phyloP scores from a whole-genome alignment of 2,888 invertebrate genomes.

The Caenorhabditis sp. region DNA sequence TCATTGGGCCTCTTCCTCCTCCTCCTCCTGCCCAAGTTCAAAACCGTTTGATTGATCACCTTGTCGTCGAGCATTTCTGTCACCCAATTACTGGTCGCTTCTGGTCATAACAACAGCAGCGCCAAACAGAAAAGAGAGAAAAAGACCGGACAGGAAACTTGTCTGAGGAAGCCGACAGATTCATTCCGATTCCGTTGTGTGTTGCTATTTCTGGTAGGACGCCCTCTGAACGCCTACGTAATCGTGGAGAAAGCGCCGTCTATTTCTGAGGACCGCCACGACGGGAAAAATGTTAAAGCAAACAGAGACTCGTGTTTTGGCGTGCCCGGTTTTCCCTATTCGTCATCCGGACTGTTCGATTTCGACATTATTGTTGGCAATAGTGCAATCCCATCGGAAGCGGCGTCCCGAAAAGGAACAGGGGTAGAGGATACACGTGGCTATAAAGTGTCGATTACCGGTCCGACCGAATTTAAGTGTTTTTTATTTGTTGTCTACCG shows the following conservation, averaged over 20 bases:
- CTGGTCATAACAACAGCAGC: background rate
- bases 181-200: slow-evolving; percentile 18
- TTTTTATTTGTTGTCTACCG: slow-evolving; percentile 39
- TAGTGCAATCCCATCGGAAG: slow-evolving; percentile 43
- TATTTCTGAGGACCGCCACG: slow-evolving; percentile 41
- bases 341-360: slow-evolving; percentile 32
- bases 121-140: slow-evolving; percentile 1
- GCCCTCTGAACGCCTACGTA: slow-evolving; percentile 55
- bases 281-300: slow-evolving; percentile 31
- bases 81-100: slow-evolving; percentile 22
- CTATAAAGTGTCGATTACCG: slow-evolving; percentile 41
- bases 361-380: background rate
- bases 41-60: slow-evolving; percentile 51
- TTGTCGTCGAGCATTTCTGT: slow-evolving; percentile 48
- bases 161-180: slow-evolving; percentile 1
- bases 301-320: slow-evolving; percentile 33
- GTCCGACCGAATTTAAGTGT: slow-evolving; percentile 20
- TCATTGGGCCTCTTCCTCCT: slow-evolving; percentile 11
- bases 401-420: slow-evolving; percentile 9
- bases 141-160: slow-evolving; percentile 28
- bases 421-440: slow-evolving; percentile 18
- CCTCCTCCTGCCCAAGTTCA: background rate
- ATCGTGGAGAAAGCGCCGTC: slow-evolving; percentile 33
- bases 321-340: slow-evolving; percentile 42
- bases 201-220: slow-evolving; percentile 24